Base-by-base conservation (phyloP, 2,113 vertebrate species). In the Lophotis ruficrista region DNA sequence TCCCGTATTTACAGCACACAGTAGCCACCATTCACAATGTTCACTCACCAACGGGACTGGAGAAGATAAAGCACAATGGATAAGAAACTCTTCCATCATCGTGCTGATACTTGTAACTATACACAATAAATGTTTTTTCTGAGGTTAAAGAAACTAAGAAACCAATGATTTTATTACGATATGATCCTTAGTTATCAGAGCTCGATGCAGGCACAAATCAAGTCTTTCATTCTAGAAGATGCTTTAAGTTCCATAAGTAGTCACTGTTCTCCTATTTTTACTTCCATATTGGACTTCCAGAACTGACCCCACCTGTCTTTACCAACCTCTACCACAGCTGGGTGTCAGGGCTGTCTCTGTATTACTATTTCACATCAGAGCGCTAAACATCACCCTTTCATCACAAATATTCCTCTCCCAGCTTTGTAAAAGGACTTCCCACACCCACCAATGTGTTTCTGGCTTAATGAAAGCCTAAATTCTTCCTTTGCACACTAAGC, bases 1-100 rank as follows among this genome's bases (percentile, higher is more conserved):
- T 38, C 38, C 56, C 27, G 2, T 15, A 48, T 70, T 83, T 53
- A 81, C 37, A 91, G 35, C 33, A 62, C 25, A 17, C 0, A 47
- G 20, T 7, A 83, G 28, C 58, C 30, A 35, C 21, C 14, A 19
- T 87, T 83, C 33, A 30, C 47, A 77, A 5, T 7, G 54, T 62
- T 75, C 50, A 98, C 98, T 98, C 98, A 99, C 99, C 99, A 56
- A 98, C 98, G 65, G 99, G 99, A 94, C 99, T 99, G 96, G 99
- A 99, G 98, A 99, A 99, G 97, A 99, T 99, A 98, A 99, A 99
- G 97, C 99, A 99, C 90, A 99, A 96, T 1, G 99, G 99, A 17
- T 99, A 99, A 57, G 99, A 99, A 78, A 99, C 98, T 68, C 99
- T 98, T 58, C 99, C 99, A 47, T 99, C 99, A n/a, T 99, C 99